phyloP scores from a whole-genome alignment of 1,140 invertebrate genomes.

The Eufriesea mexicana region DNA sequence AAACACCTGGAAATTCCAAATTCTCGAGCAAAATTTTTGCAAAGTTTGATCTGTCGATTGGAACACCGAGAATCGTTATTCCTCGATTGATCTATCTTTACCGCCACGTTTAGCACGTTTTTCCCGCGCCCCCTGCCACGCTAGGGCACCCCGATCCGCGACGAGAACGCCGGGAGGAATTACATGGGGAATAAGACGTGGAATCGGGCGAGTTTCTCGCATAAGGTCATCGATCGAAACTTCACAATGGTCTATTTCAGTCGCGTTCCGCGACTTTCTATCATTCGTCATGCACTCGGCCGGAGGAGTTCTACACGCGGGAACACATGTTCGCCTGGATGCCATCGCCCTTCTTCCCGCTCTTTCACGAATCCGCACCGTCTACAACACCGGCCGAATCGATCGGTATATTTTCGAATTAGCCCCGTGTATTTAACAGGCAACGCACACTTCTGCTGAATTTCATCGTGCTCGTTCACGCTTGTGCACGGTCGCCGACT shows the following conservation, averaged over 20 bases:
- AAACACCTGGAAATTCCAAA: too few species aligned
- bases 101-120: too few species aligned
- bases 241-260: conserved; percentile 6
- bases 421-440: conserved; percentile 12
- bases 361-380: background rate
- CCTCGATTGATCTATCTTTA: too few species aligned
- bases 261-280: conserved; percentile 10
- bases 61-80: too few species aligned
- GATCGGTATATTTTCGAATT: conserved; percentile 43
- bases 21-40: too few species aligned
- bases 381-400: background rate
- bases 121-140: too few species aligned
- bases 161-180: too few species aligned
- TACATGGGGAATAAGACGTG: background rate
- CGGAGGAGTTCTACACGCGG: background rate
- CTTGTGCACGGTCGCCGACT: background rate
- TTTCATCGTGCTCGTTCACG: conserved; percentile 27
- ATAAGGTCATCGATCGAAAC: background rate
- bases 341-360: background rate
- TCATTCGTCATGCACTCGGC: conserved; percentile 5
- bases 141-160: too few species aligned
- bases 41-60: too few species aligned
- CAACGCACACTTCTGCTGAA: conserved; percentile 34
- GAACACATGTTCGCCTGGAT: conserved; percentile 21
- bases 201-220: background rate